Evolutionary conservation across 2,797 vertebrate species (phyloP).

Genomic region (Steatocranus sp.): DNA sequence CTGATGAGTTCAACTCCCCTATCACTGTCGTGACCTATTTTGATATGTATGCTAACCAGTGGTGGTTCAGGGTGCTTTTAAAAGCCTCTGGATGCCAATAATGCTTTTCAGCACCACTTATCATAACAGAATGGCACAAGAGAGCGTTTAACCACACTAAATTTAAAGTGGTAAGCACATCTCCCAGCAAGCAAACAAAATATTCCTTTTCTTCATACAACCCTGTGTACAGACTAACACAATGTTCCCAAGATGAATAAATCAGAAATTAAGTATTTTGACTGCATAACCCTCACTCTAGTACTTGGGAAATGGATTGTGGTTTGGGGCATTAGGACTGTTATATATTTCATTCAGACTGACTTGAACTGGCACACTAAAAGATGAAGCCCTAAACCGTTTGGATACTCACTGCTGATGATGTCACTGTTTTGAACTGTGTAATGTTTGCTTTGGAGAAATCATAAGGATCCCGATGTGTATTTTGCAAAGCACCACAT

Average conservation of each 20-base stretch:
- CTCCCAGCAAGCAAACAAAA: background rate
- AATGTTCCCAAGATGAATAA: constrained; percentile 37
- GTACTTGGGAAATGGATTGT: constrained; percentile 40
- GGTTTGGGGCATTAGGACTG: constrained; percentile 27
- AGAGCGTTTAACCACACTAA: background rate
- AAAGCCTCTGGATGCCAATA: background rate
- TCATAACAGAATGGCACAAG: background rate
- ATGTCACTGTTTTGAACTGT: background rate
- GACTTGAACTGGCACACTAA: constrained; percentile 10
- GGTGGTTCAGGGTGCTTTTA: background rate
- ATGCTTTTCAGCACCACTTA: background rate
- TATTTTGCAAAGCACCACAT: background rate
- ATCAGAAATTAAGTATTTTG: constrained; percentile 41
- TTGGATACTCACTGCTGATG: background rate
- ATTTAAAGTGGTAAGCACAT: constrained; percentile 6
- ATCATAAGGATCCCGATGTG: background rate
- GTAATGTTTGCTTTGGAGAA: constrained; percentile 8
- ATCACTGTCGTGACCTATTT: background rate
- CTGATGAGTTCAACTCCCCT: background rate
- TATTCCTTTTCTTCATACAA: constrained; percentile 4
- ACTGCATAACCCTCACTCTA: constrained; percentile 7
- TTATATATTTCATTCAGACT: constrained; percentile 30
- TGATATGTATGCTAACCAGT: background rate
- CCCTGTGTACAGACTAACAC: constrained; percentile 6
- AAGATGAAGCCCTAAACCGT: background rate